These are phyloP conservation scores for Troilus luridus DNA, from an alignment of 2,888 invertebrate species.

Conservation along the genomic window DNA sequence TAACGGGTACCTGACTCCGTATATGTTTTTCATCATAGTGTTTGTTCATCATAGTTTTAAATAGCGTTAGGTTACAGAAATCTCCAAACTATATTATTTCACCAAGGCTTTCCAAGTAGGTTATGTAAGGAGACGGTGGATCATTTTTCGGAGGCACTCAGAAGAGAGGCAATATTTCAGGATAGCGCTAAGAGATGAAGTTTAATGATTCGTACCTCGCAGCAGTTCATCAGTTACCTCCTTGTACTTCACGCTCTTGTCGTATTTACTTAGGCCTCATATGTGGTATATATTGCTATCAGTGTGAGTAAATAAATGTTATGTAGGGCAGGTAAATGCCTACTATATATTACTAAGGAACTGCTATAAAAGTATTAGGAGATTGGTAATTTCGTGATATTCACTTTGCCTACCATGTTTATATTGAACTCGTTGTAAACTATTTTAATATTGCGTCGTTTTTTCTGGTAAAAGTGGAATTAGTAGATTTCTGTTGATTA, in stretches of 20 bases:
- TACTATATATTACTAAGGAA: no score
- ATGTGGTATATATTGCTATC: neutral
- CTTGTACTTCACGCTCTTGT: neutral
- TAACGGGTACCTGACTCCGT: no score
- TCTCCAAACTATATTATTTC: neutral
- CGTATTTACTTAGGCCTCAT: neutral
- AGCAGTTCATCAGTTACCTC: neutral
- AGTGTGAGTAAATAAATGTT: neutral
- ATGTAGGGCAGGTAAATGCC: neutral
- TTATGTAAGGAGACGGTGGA: neutral
- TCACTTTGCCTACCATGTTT: no score
- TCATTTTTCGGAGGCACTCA: conserved; percentile 31
- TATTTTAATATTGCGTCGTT: no score
- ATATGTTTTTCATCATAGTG: neutral
- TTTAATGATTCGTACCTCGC: conserved; percentile 18
- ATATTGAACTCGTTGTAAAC: no score
- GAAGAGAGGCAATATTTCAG: conserved; percentile 10
- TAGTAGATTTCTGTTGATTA: no score
- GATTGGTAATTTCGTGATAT: no score
- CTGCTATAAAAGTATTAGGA: no score
- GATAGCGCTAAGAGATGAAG: conserved; percentile 19
- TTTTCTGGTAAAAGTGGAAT: no score
- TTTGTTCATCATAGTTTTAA: neutral
- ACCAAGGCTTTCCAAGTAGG: no score
- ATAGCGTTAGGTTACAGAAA: neutral